phyloP scores from a whole-genome alignment of 2,888 invertebrate species.

The Gnatocerus cornutus region DNA sequence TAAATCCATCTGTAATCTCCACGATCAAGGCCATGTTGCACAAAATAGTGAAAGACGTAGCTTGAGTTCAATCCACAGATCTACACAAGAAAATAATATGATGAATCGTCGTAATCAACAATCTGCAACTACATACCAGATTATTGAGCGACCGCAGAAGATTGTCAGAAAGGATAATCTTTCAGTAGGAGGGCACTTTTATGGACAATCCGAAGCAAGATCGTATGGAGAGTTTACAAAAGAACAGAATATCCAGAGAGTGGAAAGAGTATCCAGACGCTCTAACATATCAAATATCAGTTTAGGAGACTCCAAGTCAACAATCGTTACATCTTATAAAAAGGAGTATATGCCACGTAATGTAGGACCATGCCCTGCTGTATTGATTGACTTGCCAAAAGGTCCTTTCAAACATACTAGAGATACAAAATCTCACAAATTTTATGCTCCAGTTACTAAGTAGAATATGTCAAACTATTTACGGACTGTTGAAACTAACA shows the following conservation, averaged over 20 bases:
- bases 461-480: constrained; percentile 23
- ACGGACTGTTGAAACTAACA: constrained; percentile 56
- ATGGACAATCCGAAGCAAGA: constrained; percentile 81
- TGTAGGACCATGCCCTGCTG: constrained; percentile 85
- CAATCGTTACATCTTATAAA: constrained; percentile 81
- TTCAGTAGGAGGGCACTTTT: constrained; percentile 82
- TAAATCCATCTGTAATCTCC: constrained; percentile 86
- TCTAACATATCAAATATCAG: constrained; percentile 85
- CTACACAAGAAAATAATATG: constrained; percentile 71
- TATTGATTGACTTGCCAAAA: constrained; percentile 82
- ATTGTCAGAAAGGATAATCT: constrained; percentile 79
- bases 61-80: constrained; percentile 85
- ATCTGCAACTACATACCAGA: constrained; percentile 67
- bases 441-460: constrained; percentile 79
- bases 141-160: constrained; percentile 77
- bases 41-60: constrained; percentile 84
- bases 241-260: constrained; percentile 71
- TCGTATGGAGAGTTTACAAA: constrained; percentile 80
- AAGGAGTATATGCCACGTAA: constrained; percentile 84
- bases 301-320: constrained; percentile 78
- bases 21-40: constrained; percentile 81
- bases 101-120: constrained; percentile 73
- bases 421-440: constrained; percentile 89
- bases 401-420: constrained; percentile 89
- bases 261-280: constrained; percentile 76